Percentiles rank a stretch among this genome's conserved stretches.
Conservation (phyloP, 2,797 vertebrate genomes). For the Phoxinus dragarum region DNA sequence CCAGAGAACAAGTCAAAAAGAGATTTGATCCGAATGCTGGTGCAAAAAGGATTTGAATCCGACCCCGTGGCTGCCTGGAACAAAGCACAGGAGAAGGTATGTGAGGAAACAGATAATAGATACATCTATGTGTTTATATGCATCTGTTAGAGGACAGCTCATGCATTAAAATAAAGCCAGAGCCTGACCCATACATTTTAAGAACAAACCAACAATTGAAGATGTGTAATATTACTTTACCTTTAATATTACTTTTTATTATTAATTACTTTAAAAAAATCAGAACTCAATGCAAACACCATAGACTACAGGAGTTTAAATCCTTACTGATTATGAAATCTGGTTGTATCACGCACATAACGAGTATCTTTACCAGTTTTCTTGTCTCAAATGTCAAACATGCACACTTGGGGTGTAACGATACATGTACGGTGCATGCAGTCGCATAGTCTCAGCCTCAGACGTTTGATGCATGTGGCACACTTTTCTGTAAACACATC, state of each 20-base stretch:
- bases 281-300: neutral
- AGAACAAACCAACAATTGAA: neutral
- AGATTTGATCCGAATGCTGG: slow-evolving; percentile 94
- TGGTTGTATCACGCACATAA: neutral
- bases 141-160: neutral
- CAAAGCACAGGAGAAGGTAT: slow-evolving; percentile 87
- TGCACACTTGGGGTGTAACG: neutral
- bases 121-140: neutral
- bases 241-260: too few relatives aligned
- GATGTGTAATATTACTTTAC: neutral
- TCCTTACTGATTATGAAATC: neutral
- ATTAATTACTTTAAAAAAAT: neutral
- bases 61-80: slow-evolving; percentile 94
- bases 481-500: too few relatives aligned
- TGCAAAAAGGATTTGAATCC: slow-evolving; percentile 95
- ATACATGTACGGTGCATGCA: too few relatives aligned
- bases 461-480: too few relatives aligned
- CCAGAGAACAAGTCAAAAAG: slow-evolving; percentile 96
- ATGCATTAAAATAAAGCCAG: neutral
- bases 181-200: neutral
- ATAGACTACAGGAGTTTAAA: neutral
- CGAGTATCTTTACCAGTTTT: neutral
- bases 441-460: too few relatives aligned
- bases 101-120: neutral
- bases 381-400: neutral